Percentiles rank a stretch among this genome's conserved stretches.
Evolutionary conservation across 37 sponge, comb jelly and placozoan genomes (phyloP).

Genomic region (Aplysina aerophoba): DNA sequence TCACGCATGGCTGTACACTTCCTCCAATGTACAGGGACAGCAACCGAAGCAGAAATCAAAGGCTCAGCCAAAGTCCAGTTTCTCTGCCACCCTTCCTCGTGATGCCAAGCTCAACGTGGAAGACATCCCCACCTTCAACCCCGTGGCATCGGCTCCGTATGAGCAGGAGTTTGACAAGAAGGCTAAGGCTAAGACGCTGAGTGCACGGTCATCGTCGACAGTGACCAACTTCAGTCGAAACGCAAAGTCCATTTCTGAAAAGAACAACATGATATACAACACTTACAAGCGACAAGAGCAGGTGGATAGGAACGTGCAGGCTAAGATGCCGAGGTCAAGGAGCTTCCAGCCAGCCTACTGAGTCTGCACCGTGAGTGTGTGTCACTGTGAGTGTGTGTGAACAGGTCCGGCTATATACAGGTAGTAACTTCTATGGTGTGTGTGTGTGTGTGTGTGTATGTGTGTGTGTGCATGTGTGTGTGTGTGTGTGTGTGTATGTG

Average conservation of each 20-base stretch:
- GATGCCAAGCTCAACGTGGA: slow-evolving; percentile 8
- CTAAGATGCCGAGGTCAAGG: slow-evolving; percentile 6
- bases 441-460: slow-evolving; percentile 38
- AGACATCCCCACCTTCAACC: slow-evolving; percentile 7
- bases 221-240: slow-evolving; percentile 4
- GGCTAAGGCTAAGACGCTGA: background rate
- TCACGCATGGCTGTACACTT: background rate
- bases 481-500: background rate
- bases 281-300: slow-evolving; percentile 19
- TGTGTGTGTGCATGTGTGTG: slow-evolving; percentile 20
- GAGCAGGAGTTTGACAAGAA: background rate
- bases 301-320: slow-evolving; percentile 11
- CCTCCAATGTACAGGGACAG: background rate
- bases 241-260: slow-evolving; percentile 17
- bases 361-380: slow-evolving; percentile 1
- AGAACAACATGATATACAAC: slow-evolving; percentile 9
- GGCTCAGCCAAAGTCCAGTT: background rate
- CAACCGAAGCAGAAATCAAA: background rate
- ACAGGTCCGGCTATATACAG: background rate
- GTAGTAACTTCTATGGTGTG: background rate
- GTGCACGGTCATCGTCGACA: background rate
- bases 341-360: background rate
- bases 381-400: slow-evolving; percentile 23
- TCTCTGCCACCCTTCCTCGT: background rate
- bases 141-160: background rate